Percentiles rank a stretch among this genome's conserved stretches.
Conservation (phyloP, 2,797 vertebrate genomes). For the Sus cebifrons region DNA sequence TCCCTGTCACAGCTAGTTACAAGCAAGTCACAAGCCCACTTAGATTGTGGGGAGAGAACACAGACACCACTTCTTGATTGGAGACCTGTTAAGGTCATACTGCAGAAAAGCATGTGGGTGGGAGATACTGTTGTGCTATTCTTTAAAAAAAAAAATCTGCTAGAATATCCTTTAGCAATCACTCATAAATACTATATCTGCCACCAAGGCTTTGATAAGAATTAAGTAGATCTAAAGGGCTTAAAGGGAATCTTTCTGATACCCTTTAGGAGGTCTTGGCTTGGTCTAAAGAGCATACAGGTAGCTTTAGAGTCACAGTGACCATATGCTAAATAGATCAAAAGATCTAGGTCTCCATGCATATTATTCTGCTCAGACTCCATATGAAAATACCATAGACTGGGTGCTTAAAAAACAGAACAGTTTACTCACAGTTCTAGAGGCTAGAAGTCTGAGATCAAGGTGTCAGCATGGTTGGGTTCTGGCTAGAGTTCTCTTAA, state of each 20-base stretch:
- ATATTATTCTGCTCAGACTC: neutral
- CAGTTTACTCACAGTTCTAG: neutral
- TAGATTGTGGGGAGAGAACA: neutral
- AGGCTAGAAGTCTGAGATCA: constrained; percentile 16
- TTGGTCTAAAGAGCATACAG: neutral
- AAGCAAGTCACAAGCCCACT: neutral
- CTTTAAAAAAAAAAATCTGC: neutral
- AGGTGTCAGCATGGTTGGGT: neutral
- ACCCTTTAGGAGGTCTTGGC: neutral
- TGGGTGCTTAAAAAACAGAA: neutral
- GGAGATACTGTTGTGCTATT: neutral
- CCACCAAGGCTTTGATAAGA: constrained; percentile 16
- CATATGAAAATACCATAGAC: neutral
- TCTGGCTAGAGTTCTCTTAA: neutral
- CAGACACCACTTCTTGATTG: neutral
- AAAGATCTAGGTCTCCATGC: neutral
- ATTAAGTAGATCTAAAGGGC: neutral
- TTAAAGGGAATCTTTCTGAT: neutral
- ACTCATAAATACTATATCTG: neutral
- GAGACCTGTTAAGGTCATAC: neutral
- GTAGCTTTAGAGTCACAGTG: neutral
- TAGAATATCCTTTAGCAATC: neutral
- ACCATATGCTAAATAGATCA: neutral
- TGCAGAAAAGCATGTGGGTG: neutral
- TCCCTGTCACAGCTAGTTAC: neutral